Conservation (phyloP, 2,888 invertebrate genomes). For the Asteroscopus sphinx region DNA sequence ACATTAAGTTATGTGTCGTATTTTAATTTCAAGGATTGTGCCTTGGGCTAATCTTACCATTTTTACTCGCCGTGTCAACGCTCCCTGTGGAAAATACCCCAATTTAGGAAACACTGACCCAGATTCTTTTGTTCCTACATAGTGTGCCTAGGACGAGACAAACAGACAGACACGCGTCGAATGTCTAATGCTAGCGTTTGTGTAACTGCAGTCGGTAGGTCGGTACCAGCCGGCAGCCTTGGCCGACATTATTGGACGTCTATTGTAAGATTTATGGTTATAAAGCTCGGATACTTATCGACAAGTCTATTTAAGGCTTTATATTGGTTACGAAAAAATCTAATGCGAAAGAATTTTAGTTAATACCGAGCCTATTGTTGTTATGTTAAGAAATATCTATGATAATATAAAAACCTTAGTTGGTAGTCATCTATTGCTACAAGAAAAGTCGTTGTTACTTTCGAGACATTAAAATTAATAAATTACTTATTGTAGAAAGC, state of each 20-base stretch:
- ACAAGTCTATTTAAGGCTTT: constrained; percentile 32
- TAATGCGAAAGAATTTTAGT: no score
- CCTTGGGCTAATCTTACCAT: not conserved
- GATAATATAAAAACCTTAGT: no score
- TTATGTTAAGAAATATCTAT: no score
- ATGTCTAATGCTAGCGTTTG: constrained; percentile 79
- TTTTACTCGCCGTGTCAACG: not conserved
- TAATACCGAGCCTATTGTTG: no score
- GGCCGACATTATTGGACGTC: constrained; percentile 74
- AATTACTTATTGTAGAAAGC: no score
- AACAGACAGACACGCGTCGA: constrained; percentile 68
- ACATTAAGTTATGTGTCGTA: not conserved
- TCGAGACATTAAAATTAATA: no score
- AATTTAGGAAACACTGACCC: constrained; percentile 47
- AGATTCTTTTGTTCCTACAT: constrained; percentile 72
- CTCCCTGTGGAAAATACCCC: constrained; percentile 5
- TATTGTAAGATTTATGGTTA: constrained; percentile 57
- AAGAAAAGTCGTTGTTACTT: no score
- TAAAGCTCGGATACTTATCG: constrained; percentile 28
- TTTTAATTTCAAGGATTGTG: not conserved
- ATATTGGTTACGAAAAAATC: constrained; percentile 3
- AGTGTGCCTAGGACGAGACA: constrained; percentile 61
- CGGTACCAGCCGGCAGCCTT: constrained; percentile 66
- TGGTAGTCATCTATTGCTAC: no score
- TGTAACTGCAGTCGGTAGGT: constrained; percentile 69